Conservation (phyloP, 2,113 vertebrate genomes). For the Nicator chloris region DNA sequence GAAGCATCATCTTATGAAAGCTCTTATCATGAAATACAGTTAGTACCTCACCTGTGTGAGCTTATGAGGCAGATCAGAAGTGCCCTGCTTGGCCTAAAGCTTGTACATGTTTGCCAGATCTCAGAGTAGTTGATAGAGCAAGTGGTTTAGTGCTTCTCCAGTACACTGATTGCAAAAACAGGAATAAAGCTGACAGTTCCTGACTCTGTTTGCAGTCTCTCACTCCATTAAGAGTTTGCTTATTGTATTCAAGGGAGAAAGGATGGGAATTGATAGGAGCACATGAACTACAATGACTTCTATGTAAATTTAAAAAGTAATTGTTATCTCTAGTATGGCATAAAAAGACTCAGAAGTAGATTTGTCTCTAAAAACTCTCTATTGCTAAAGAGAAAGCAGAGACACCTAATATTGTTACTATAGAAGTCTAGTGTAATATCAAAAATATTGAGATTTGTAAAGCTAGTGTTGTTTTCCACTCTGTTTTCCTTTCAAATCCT, state of each 20-base stretch:
- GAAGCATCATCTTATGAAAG: not conserved
- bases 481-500: not conserved
- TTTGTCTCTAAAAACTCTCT: not conserved
- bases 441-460: not conserved
- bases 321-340: not conserved
- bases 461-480: not conserved
- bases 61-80: not conserved
- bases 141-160: not conserved
- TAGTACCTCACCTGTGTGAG: not conserved
- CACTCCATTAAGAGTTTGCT: not conserved
- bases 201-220: not conserved
- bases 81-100: not conserved
- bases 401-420: not conserved
- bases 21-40: not conserved
- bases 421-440: not conserved
- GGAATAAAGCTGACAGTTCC: not conserved
- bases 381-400: not conserved
- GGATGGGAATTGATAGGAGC: not conserved
- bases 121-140: not conserved
- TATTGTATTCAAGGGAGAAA: not conserved
- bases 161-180: not conserved
- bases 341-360: not conserved
- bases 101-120: not conserved
- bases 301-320: not conserved
- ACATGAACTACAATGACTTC: not conserved